These are phyloP conservation scores for Ceuthmochares aereus DNA, from an alignment of 2,113 vertebrate genomes.

Conservation along the genomic window DNA sequence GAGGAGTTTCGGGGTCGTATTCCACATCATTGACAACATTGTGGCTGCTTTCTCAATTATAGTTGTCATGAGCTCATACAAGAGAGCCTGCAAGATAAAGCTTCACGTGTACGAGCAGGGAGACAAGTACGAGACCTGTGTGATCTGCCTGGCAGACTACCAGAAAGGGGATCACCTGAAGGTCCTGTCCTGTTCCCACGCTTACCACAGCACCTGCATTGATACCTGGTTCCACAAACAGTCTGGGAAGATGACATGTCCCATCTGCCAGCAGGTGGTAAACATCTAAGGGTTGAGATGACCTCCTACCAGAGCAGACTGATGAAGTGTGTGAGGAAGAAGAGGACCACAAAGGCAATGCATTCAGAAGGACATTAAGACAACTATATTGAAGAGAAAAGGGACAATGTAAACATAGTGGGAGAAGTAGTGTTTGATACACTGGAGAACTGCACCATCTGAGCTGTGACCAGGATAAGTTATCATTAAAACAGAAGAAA, in stretches of 20 bases:
- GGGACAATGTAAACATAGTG: background rate
- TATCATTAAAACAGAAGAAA: background rate
- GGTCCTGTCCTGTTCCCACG: slow-evolving; percentile 62
- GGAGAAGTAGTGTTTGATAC: background rate
- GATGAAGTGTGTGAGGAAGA: background rate
- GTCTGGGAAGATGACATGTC: slow-evolving; percentile 76
- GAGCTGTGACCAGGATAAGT: background rate
- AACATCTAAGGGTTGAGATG: slow-evolving; percentile 39
- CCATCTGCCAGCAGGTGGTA: slow-evolving; percentile 83
- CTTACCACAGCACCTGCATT: slow-evolving; percentile 82
- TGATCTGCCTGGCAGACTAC: too few species aligned
- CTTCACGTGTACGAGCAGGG: too few species aligned
- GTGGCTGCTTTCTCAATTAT: too few species aligned
- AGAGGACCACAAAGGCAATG: slow-evolving; percentile 37
- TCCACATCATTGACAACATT: background rate
- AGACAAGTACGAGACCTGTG: too few species aligned
- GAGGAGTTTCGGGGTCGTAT: background rate
- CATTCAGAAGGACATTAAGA: slow-evolving; percentile 33
- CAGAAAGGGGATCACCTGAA: background rate
- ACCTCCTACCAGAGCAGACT: background rate
- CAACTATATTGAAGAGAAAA: background rate
- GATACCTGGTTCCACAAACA: slow-evolving; percentile 80
- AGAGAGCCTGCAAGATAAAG: too few species aligned
- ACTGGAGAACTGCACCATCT: background rate
- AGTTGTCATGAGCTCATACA: too few species aligned